Evolutionary conservation across 1,140 invertebrate genomes (phyloP).

Genomic region (Neodiprion fabricii): DNA sequence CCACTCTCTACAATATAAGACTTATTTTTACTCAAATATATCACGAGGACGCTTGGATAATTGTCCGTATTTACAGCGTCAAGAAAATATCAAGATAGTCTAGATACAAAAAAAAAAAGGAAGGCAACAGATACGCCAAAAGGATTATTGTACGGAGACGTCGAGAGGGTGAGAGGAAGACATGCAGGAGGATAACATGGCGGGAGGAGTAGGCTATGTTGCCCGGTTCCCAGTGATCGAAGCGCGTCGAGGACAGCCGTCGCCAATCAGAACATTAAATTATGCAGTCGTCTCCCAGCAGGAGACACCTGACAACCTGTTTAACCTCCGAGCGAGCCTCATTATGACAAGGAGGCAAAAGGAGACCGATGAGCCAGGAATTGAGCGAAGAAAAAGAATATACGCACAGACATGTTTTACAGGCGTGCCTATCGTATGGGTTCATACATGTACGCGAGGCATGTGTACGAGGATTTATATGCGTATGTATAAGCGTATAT

Average conservation of each 20-base stretch:
- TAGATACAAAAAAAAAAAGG: too few species aligned
- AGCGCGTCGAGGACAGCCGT: background rate
- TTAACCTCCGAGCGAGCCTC: constrained; percentile 51
- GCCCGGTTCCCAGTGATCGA: too few species aligned
- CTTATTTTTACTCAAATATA: too few species aligned
- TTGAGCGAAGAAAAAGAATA: background rate
- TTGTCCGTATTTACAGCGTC: too few species aligned
- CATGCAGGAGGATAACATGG: too few species aligned
- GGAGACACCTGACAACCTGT: constrained; percentile 52
- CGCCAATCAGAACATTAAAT: constrained; percentile 47
- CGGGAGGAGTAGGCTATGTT: too few species aligned
- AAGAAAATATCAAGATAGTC: too few species aligned
- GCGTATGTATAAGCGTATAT: background rate
- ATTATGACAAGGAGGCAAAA: constrained; percentile 42
- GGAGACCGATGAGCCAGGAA: background rate
- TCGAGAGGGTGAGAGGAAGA: too few species aligned
- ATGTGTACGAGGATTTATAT: background rate
- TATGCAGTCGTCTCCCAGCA: constrained; percentile 47
- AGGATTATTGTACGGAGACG: too few species aligned
- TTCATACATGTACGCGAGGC: background rate
- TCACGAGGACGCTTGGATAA: too few species aligned
- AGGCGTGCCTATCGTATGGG: background rate
- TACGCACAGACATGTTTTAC: background rate
- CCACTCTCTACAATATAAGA: too few species aligned
- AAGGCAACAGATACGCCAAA: too few species aligned